Evolutionary conservation across 1,140 invertebrate species (phyloP).

Genomic region (Leptopilina clavipes): DNA sequence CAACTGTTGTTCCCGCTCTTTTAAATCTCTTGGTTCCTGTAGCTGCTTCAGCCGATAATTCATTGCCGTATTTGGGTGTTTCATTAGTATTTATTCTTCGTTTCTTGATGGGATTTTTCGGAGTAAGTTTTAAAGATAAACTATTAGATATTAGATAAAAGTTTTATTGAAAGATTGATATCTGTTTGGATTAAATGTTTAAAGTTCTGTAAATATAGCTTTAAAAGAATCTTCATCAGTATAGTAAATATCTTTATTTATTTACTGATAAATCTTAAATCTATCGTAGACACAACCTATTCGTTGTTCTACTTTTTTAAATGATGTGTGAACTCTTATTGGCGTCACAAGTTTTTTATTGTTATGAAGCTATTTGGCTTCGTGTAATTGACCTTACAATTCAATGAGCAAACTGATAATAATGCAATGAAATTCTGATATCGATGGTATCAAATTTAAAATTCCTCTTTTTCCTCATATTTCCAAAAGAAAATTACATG

Average conservation of each 20-base stretch:
- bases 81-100: constrained; percentile 78
- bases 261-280: neutral
- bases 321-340: neutral
- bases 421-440: constrained; percentile 2
- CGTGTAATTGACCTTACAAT: constrained; percentile 15
- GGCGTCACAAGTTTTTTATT: constrained; percentile 22
- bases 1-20: constrained; percentile 80
- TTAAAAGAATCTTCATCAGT: no score
- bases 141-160: no score
- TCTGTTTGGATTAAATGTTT: no score
- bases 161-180: no score
- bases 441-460: neutral
- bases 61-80: constrained; percentile 73
- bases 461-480: neutral
- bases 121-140: constrained; percentile 74
- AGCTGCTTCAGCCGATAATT: constrained; percentile 69
- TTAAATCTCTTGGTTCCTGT: constrained; percentile 82
- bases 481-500: no score
- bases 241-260: neutral
- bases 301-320: constrained; percentile 19
- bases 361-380: neutral
- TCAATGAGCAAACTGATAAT: neutral
- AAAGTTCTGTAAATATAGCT: no score
- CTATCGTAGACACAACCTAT: neutral
- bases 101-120: constrained; percentile 81